Percentiles rank a stretch among this genome's conserved stretches.
Conservation (phyloP, 2,888 invertebrate species). For the Labia minor region DNA sequence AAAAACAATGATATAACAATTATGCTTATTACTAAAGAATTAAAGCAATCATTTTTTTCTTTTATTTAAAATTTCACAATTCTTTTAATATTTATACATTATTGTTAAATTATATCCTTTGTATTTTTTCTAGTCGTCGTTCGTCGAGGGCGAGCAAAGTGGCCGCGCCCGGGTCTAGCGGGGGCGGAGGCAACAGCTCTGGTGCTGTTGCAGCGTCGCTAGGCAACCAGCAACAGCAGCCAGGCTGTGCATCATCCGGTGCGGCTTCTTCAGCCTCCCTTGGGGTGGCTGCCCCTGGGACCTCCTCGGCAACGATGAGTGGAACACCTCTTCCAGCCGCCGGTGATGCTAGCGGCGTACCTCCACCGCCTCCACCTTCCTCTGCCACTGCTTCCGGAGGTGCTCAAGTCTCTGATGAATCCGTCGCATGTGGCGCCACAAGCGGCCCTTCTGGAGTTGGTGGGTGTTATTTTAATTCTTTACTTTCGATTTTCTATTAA, state of each 20-base stretch:
- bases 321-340: slow-evolving; percentile 33
- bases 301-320: slow-evolving; percentile 32
- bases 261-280: slow-evolving; percentile 33
- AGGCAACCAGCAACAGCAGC: slow-evolving; percentile 22
- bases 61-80: too few species aligned
- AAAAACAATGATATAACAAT: too few species aligned
- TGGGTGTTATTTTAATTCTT: neutral
- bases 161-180: slow-evolving; percentile 27
- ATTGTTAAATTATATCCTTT: too few species aligned
- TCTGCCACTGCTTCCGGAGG: slow-evolving; percentile 23
- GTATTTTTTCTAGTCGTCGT: slow-evolving; percentile 36
- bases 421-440: slow-evolving; percentile 28
- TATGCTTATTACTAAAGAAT: too few species aligned
- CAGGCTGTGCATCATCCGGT: slow-evolving; percentile 33
- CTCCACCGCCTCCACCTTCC: slow-evolving; percentile 15
- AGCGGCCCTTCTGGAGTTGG: slow-evolving; percentile 37
- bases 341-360: slow-evolving; percentile 28
- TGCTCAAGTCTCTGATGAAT: slow-evolving; percentile 24
- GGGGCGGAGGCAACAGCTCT: slow-evolving; percentile 39
- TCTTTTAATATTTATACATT: too few species aligned
- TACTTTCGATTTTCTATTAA: too few species aligned
- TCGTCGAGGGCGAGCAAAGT: slow-evolving; percentile 38
- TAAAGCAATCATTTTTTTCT: too few species aligned
- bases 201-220: slow-evolving; percentile 29
- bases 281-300: slow-evolving; percentile 29